Percentiles rank a stretch among this genome's conserved stretches.
Conservation (phyloP, 2,888 invertebrate species). For the Drosophila nr. fundita region DNA sequence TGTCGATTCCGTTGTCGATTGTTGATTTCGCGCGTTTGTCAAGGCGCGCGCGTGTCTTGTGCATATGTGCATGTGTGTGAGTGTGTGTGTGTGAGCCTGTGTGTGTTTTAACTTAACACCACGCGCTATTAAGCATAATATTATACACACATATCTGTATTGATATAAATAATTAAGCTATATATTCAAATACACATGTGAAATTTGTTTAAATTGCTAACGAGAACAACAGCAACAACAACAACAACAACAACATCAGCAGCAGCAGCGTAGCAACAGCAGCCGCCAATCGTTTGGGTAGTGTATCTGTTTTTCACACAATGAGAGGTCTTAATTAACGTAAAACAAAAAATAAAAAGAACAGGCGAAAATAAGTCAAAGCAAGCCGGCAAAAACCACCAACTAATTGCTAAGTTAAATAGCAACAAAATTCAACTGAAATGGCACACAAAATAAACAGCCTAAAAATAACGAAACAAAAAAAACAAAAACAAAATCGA, state of each 20-base stretch:
- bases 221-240: constrained; percentile 10
- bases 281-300: constrained; percentile 54
- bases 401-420: constrained; percentile 74
- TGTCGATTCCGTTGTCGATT: constrained; percentile 36
- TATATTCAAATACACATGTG: constrained; percentile 48
- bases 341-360: constrained; percentile 30
- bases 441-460: constrained; percentile 26
- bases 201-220: constrained; percentile 43
- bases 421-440: constrained; percentile 58
- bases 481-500: constrained; percentile 9
- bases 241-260: constrained; percentile 5
- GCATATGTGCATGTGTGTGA: constrained; percentile 43
- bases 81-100: constrained; percentile 27
- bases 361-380: constrained; percentile 40
- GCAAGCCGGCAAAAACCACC: constrained; percentile 56
- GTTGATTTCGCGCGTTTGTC: constrained; percentile 48
- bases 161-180: constrained; percentile 65
- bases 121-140: constrained; percentile 50
- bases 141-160: constrained; percentile 35
- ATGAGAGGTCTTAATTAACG: constrained; percentile 61
- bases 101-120: constrained; percentile 56
- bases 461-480: constrained; percentile 16
- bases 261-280: constrained; percentile 25
- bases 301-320: constrained; percentile 48
- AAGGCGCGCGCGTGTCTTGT: constrained; percentile 25